Percentiles rank a stretch among this genome's conserved stretches.
phyloP scores from a whole-genome alignment of 2,888 invertebrate species.

The Seira sanloemensis region DNA sequence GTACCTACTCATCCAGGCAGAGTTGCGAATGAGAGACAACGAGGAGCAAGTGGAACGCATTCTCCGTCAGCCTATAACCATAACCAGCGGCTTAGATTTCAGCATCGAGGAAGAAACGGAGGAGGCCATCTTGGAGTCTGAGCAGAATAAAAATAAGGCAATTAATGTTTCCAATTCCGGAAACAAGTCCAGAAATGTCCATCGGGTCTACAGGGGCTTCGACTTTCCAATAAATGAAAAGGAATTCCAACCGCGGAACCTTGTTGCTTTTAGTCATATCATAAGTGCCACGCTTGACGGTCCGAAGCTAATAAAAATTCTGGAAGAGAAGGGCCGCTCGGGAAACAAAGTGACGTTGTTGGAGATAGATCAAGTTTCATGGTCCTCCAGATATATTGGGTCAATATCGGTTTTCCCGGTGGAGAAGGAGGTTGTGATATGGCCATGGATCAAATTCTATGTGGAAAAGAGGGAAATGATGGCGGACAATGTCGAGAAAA shows the following conservation, averaged over 20 bases:
- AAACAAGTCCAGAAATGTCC: neutral
- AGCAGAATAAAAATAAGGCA: neutral
- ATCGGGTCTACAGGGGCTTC: conserved; percentile 39
- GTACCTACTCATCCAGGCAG: conserved; percentile 57
- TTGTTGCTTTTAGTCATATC: conserved; percentile 53
- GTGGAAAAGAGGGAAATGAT: conserved; percentile 56
- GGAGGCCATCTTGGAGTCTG: neutral
- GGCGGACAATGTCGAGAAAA: conserved; percentile 49
- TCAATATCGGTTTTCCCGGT: conserved; percentile 49
- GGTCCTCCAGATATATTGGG: conserved; percentile 53
- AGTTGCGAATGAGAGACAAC: conserved; percentile 40
- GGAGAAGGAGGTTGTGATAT: conserved; percentile 62
- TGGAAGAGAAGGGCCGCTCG: conserved; percentile 22
- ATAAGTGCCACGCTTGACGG: conserved; percentile 50
- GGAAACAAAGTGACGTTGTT: conserved; percentile 46
- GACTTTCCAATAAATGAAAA: conserved; percentile 22
- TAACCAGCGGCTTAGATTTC: conserved; percentile 34
- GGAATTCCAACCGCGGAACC: conserved; percentile 36
- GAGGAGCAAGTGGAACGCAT: neutral
- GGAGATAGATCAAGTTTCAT: conserved; percentile 57
- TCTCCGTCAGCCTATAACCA: too few relatives aligned
- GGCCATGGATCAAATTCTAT: conserved; percentile 63
- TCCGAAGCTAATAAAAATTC: conserved; percentile 8
- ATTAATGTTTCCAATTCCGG: neutral
- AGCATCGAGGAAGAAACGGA: conserved; percentile 38